Conservation (phyloP, 2,113 vertebrate species). For the Nestor notabilis region DNA sequence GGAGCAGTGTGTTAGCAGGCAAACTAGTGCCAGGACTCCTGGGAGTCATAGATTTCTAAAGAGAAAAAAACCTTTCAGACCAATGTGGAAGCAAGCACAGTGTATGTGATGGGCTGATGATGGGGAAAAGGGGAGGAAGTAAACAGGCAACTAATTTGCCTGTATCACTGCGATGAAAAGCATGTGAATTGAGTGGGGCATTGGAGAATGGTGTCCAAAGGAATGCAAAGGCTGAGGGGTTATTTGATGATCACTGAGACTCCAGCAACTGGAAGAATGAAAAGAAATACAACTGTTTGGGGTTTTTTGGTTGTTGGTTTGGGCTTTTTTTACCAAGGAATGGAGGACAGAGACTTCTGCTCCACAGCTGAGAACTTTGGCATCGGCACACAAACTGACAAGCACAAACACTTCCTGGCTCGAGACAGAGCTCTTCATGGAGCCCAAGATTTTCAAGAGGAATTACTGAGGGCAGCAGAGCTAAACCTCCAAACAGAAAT, state of each 20-base stretch:
- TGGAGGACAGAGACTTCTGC: not conserved
- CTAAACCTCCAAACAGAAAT: not conserved
- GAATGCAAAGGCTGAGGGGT: not conserved
- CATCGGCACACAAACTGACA: not conserved
- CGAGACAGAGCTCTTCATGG: fast-evolving
- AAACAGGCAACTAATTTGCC: not conserved
- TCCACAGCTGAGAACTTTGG: not conserved
- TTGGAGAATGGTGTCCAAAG: not conserved
- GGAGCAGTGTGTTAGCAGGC: not conserved
- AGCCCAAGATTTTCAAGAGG: not conserved
- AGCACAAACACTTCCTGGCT: not conserved
- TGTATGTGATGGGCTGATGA: not conserved
- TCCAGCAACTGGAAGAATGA: not conserved
- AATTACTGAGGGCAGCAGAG: not conserved
- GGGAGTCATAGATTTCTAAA: not conserved
- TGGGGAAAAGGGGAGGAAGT: not conserved
- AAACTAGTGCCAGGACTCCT: not conserved
- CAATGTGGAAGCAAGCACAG: not conserved
- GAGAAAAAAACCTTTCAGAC: not conserved
- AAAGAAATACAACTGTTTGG: not conserved
- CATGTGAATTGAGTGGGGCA: not conserved
- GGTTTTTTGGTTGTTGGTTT: not conserved
- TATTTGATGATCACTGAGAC: not conserved
- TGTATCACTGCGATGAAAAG: not conserved
- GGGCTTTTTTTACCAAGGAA: not conserved